These are phyloP conservation scores for Drosophila borborema DNA, from an alignment of 2,888 invertebrate species.

Conservation along the genomic window DNA sequence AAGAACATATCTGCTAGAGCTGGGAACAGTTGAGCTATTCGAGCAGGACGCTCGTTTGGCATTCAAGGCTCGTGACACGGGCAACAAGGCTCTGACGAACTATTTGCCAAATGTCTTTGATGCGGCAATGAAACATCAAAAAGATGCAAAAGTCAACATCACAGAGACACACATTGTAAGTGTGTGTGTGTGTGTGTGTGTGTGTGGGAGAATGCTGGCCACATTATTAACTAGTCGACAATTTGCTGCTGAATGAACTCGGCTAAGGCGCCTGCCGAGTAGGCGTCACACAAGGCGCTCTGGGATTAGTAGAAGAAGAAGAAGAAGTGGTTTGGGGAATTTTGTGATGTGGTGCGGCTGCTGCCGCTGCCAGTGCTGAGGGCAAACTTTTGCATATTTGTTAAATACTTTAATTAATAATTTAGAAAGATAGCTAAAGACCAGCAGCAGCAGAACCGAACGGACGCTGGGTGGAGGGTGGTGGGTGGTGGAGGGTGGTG, in stretches of 20 bases:
- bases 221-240: conserved; percentile 75
- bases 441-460: neutral
- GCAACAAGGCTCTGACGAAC: conserved; percentile 29
- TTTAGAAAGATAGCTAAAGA: conserved; percentile 66
- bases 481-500: no score
- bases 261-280: conserved; percentile 14
- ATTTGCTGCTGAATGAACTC: conserved; percentile 69
- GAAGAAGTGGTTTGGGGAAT: neutral
- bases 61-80: conserved; percentile 6
- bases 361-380: conserved; percentile 36
- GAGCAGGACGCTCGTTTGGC: neutral
- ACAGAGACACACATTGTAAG: conserved; percentile 1
- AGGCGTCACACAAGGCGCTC: conserved; percentile 46
- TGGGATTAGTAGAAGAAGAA: conserved; percentile 16
- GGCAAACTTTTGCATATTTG: conserved; percentile 80
- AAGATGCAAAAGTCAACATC: conserved; percentile 72
- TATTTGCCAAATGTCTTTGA: conserved; percentile 70
- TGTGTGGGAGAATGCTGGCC: conserved; percentile 46
- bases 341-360: conserved; percentile 33
- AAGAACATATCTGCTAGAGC: neutral
- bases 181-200: conserved; percentile 3
- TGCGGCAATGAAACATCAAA: conserved; percentile 69
- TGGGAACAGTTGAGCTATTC: neutral
- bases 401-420: conserved; percentile 84
- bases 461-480: neutral